Conservation (phyloP, 2,888 invertebrate species). For the Athetis lepigone region DNA sequence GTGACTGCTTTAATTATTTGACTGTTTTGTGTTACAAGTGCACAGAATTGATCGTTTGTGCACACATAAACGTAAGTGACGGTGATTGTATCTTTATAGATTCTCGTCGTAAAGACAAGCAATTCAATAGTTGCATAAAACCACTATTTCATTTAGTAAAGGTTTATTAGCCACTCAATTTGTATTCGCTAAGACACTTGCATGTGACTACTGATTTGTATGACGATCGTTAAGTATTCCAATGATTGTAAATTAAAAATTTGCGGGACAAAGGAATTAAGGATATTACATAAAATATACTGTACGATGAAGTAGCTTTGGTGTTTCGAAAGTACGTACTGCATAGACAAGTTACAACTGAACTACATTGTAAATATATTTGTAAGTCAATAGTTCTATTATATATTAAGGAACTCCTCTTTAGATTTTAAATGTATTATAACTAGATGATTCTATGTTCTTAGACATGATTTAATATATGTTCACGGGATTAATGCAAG, state of each 20-base stretch:
- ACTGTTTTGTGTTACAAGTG: conserved; percentile 11
- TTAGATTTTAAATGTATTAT: conserved; percentile 60
- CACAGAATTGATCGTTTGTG: conserved; percentile 12
- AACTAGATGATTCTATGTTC: conserved; percentile 54
- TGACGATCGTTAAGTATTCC: conserved; percentile 18
- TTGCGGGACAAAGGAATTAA: conserved; percentile 9
- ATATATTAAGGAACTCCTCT: conserved; percentile 50
- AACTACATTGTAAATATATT: conserved; percentile 62
- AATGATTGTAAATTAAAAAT: conserved; percentile 10
- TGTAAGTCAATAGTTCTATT: conserved; percentile 47
- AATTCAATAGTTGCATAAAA: conserved; percentile 15
- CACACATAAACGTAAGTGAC: conserved; percentile 5
- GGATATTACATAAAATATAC: conserved; percentile 3
- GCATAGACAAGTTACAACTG: conserved; percentile 38
- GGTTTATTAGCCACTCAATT: conserved; percentile 12
- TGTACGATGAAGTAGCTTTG: conserved; percentile 23
- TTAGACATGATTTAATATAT: conserved; percentile 52
- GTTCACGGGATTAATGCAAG: conserved; percentile 59
- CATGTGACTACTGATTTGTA: conserved; percentile 16
- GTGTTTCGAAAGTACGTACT: conserved; percentile 24
- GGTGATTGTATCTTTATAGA: conserved; percentile 21
- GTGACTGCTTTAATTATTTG: conserved; percentile 14
- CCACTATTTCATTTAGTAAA: conserved; percentile 8
- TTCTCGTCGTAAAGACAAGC: conserved; percentile 4
- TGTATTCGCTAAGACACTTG: conserved; percentile 11